phyloP scores from a whole-genome alignment of 2,888 invertebrate genomes.

The Ischnus inquisitorius region DNA sequence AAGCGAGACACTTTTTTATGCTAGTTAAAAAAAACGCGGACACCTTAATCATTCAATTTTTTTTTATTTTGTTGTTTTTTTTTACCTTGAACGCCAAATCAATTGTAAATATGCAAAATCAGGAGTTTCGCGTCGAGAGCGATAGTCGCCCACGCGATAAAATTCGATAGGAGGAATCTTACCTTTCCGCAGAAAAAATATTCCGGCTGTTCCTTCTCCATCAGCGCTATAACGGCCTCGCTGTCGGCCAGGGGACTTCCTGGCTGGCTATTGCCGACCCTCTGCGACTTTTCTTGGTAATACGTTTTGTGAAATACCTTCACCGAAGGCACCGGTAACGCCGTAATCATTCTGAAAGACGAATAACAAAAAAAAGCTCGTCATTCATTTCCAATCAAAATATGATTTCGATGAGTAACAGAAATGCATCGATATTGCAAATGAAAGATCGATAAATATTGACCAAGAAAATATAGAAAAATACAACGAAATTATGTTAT shows the following conservation, averaged over 20 bases:
- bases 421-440: no score
- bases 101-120: constrained; percentile 9
- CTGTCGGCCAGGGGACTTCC: constrained; percentile 82
- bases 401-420: not conserved
- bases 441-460: no score
- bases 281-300: constrained; percentile 82
- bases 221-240: constrained; percentile 80
- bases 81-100: not conserved
- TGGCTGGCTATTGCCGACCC: constrained; percentile 81
- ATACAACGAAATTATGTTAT: no score
- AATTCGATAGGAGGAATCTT: constrained; percentile 23
- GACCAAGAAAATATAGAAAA: no score
- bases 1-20: not conserved
- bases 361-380: not conserved
- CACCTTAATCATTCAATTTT: not conserved
- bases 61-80: constrained; percentile 12
- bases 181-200: constrained; percentile 83
- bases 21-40: not conserved
- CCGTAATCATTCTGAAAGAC: constrained; percentile 82
- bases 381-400: not conserved
- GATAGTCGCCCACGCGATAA: not conserved
- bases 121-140: not conserved
- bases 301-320: constrained; percentile 84
- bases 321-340: constrained; percentile 83
- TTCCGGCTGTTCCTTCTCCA: constrained; percentile 82